phyloP scores from a whole-genome alignment of 2,113 vertebrate genomes.

The Leptodactylus fuscus region DNA sequence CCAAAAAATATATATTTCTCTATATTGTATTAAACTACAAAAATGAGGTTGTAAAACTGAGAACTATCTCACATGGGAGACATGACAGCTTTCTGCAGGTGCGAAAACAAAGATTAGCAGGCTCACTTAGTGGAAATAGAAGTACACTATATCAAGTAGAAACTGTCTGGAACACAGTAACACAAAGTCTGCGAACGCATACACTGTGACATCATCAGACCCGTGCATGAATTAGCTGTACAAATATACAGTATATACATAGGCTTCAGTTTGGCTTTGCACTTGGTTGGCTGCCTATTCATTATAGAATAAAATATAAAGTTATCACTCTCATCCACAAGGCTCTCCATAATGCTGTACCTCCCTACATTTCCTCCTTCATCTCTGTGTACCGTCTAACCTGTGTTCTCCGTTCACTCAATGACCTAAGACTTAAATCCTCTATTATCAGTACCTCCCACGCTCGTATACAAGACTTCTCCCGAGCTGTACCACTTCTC shows the following conservation, averaged over 20 bases:
- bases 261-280: neutral
- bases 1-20: neutral
- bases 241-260: neutral
- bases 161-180: neutral
- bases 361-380: too few species aligned
- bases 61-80: neutral
- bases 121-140: neutral
- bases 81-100: neutral
- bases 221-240: neutral
- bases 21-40: neutral
- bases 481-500: too few species aligned
- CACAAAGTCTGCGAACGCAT: neutral
- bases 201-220: neutral
- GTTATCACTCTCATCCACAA: too few species aligned
- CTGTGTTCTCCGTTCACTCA: too few species aligned
- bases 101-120: slow-evolving; percentile 1
- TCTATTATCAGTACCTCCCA: too few species aligned
- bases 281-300: too few species aligned
- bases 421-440: too few species aligned
- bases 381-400: too few species aligned
- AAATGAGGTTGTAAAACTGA: neutral
- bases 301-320: too few species aligned
- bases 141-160: neutral
- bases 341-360: too few species aligned
- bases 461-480: too few species aligned